phyloP scores from a whole-genome alignment of 1,140 invertebrate genomes.

The Yoshiicerus persimilis region DNA sequence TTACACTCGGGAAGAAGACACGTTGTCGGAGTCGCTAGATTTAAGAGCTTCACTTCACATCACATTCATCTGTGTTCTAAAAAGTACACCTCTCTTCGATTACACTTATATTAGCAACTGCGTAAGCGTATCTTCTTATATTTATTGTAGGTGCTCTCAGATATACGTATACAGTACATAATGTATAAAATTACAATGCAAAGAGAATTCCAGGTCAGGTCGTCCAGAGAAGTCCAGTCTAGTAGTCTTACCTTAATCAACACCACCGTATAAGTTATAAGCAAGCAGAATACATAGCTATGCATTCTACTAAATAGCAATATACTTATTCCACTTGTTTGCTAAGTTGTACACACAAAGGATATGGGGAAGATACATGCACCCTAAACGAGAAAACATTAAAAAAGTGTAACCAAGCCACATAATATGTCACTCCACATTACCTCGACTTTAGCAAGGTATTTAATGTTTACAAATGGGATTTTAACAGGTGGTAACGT shows the following conservation, averaged over 20 bases:
- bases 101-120: no score
- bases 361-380: neutral
- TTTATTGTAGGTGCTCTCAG: no score
- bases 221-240: neutral
- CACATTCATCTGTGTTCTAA: neutral
- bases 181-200: neutral
- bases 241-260: no score
- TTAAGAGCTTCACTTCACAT: neutral
- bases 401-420: slow-evolving; percentile 19
- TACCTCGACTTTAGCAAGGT: neutral
- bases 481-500: neutral
- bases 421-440: slow-evolving; percentile 10
- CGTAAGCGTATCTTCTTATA: no score
- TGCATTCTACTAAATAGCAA: neutral
- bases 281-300: neutral
- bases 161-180: neutral
- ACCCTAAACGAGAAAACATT: neutral
- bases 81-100: neutral
- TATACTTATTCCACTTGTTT: no score
- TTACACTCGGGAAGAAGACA: slow-evolving; percentile 1
- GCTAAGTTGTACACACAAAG: no score
- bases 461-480: slow-evolving; percentile 21
- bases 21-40: slow-evolving; percentile 2
- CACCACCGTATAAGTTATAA: neutral
- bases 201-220: neutral